phyloP scores from a whole-genome alignment of 2,113 vertebrate species.

The Chitala chitala region DNA sequence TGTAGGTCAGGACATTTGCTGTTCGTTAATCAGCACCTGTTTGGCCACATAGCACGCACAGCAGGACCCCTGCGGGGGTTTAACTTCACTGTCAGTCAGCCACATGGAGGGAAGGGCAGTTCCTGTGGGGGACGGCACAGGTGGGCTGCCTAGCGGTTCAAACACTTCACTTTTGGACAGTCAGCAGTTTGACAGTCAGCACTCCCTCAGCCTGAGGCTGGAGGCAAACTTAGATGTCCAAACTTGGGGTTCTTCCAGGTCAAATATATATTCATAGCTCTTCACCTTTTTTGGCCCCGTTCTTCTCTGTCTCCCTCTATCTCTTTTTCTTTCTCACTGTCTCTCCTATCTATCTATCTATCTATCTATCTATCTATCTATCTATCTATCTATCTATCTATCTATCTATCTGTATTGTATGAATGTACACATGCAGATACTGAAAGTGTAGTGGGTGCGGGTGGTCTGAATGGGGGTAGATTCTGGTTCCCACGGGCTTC shows the following conservation, averaged over 20 bases:
- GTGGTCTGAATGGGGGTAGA: not conserved
- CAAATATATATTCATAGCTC: not conserved
- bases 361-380: not conserved
- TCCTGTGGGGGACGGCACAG: not conserved
- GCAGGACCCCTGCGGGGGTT: too few species aligned
- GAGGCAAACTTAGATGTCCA: constrained; percentile 40
- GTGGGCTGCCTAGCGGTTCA: not conserved
- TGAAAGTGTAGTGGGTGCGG: not conserved
- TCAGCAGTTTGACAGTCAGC: not conserved
- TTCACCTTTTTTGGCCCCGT: not conserved
- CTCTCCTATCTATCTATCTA: not conserved
- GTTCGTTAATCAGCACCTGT: too few species aligned
- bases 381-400: not conserved
- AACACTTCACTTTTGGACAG: not conserved
- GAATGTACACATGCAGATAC: not conserved
- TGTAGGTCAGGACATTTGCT: too few species aligned
- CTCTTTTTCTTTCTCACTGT: not conserved
- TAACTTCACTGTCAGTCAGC: too few species aligned
- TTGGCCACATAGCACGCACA: too few species aligned
- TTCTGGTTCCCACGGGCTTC: constrained; percentile 9
- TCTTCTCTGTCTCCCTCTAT: not conserved
- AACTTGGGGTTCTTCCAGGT: constrained; percentile 6
- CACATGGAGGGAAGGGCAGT: too few species aligned
- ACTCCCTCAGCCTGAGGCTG: not conserved
- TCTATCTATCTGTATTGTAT: not conserved